phyloP scores from a whole-genome alignment of 2,113 vertebrate species.

The Oriolus oriolus region DNA sequence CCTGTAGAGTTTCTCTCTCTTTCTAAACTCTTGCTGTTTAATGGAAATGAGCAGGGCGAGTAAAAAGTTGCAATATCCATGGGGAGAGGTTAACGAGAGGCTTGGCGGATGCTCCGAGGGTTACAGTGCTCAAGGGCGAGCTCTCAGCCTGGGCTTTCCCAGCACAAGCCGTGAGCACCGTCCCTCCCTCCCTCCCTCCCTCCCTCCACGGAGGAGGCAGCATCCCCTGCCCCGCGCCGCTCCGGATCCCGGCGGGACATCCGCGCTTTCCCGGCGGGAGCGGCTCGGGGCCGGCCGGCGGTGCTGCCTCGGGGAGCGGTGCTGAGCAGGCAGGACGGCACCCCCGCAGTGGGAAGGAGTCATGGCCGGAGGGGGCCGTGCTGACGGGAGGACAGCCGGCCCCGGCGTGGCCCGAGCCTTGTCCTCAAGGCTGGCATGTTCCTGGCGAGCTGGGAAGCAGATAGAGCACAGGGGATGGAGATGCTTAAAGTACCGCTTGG shows the following conservation, averaged over 20 bases:
- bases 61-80: background rate
- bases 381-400: background rate
- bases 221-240: background rate
- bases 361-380: accelerated
- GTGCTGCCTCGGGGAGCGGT: background rate
- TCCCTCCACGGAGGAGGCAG: background rate
- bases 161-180: background rate
- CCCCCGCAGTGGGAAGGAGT: background rate
- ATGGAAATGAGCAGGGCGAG: background rate
- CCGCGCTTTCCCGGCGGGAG: background rate
- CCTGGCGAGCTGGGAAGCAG: background rate
- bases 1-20: slow-evolving; percentile 81
- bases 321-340: background rate
- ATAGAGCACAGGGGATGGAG: background rate
- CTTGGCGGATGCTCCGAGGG: background rate
- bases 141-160: background rate
- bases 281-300: accelerated
- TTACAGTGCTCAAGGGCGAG: background rate
- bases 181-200: background rate
- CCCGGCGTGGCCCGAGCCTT: background rate
- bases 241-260: background rate
- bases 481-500: background rate
- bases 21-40: slow-evolving; percentile 49
- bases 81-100: background rate
- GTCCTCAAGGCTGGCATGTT: background rate